phyloP scores from a whole-genome alignment of 1,140 invertebrate species.

The Octopus bimaculoides region DNA sequence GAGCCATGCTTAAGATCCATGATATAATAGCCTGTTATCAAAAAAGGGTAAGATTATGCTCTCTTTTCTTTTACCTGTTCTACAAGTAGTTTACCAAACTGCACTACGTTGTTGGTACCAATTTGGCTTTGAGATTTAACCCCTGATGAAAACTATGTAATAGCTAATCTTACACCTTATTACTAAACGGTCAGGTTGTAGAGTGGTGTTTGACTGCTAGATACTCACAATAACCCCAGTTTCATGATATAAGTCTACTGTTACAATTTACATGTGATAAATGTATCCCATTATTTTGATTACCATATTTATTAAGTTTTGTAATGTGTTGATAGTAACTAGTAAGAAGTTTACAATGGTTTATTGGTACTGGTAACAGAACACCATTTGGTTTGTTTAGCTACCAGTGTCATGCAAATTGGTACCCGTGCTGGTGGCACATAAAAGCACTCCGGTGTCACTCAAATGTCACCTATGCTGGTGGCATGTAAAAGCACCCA shows the following conservation, averaged over 20 bases:
- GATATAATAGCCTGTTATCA: slow-evolving; percentile 47
- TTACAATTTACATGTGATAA: background rate
- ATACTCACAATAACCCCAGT: background rate
- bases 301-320: too few relatives aligned
- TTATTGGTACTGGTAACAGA: too few relatives aligned
- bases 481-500: too few relatives aligned
- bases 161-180: background rate
- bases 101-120: background rate
- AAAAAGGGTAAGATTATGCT: slow-evolving; percentile 34
- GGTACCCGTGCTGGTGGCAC: too few relatives aligned
- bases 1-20: slow-evolving; percentile 41
- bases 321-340: too few relatives aligned
- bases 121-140: background rate
- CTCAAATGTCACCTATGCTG: too few relatives aligned
- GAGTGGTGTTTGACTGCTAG: background rate
- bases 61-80: background rate
- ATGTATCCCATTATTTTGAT: too few relatives aligned
- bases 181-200: background rate
- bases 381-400: too few relatives aligned
- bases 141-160: background rate
- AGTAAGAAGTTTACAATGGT: too few relatives aligned
- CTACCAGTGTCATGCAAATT: too few relatives aligned
- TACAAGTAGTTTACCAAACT: background rate
- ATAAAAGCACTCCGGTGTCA: too few relatives aligned
- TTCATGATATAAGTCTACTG: background rate